Base-by-base conservation (phyloP, 2,113 vertebrate species). In the Cairina moschata region DNA sequence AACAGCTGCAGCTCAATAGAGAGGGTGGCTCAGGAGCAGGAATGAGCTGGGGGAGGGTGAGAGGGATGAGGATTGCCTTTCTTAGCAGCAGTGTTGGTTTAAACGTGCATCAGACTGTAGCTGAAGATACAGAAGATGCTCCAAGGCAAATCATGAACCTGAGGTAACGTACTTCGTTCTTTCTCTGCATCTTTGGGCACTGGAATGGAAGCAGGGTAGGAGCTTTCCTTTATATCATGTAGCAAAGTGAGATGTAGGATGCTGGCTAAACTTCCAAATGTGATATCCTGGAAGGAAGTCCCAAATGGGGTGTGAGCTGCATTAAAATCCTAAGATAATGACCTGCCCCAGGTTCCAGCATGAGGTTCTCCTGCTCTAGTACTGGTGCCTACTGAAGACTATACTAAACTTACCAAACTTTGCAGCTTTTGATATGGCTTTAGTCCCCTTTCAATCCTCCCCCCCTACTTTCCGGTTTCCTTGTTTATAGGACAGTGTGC, bases 1-100 rank as follows among this genome's bases (percentile, higher is more conserved):
- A 91, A 77, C 92, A 97, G 95, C 95, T 96, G 96, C 94, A 80
- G 92, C 86, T 79, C 78, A n/a, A 16, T 52, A 13, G 26, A 23
- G 93, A 40, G 44, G 71, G 52, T 11, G 25, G 69, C 65, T n/a
- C 1, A 1, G n/a, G 52, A 86, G 76, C 6, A 1, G 90, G 34
- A 85, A 20, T 0, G 28, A 76, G 82, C 74, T 75, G 87, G 90
- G 81, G 93, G 87, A 78, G 90, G 79, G 63, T 2, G 4, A 31
- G 56, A 67, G 79, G n/a, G 58, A 9, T 58, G 76, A 71, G 40
- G 34, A 34, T 5, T 66, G 69, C 42, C 56, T 67, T 82, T 75
- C 89, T 46, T 40, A 69, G 84, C 46, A 59, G 56, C 73, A 50
- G 1, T 0, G 17, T 12, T 80, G 83, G 44, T 40, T 88, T 86